Evolutionary conservation across 2,797 vertebrate species (phyloP).

Genomic region (Tapirus indicus): DNA sequence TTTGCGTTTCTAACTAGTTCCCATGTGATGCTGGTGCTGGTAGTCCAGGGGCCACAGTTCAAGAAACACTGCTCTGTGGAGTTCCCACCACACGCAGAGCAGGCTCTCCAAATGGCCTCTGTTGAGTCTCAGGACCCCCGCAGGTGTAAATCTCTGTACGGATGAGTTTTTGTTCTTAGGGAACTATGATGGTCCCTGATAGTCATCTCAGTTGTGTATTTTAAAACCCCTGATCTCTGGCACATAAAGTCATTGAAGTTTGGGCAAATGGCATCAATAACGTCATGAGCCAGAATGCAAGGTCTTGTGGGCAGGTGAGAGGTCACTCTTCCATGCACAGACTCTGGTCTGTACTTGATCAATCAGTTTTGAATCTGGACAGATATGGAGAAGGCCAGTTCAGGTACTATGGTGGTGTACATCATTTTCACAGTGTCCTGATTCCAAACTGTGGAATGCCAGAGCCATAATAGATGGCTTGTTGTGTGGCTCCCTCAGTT

Average conservation of each 20-base stretch:
- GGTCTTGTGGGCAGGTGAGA: neutral
- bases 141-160: neutral
- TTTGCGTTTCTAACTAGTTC: neutral
- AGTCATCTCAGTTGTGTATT: neutral
- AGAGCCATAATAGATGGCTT: neutral
- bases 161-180: neutral
- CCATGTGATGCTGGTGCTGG: neutral
- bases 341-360: neutral
- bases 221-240: neutral
- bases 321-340: neutral
- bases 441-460: neutral
- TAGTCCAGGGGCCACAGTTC: too few relatives aligned
- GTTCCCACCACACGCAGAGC: neutral
- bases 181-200: neutral
- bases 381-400: neutral
- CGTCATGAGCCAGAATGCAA: neutral
- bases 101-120: neutral
- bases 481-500: neutral
- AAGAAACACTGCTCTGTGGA: neutral
- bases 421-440: neutral
- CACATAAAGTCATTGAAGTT: neutral
- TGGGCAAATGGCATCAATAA: neutral
- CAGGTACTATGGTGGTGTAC: neutral
- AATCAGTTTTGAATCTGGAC: neutral
- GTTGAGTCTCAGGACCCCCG: neutral